Conservation (phyloP, 35 echinoderm and acorn worm species). For the Anneissia japonica region DNA sequence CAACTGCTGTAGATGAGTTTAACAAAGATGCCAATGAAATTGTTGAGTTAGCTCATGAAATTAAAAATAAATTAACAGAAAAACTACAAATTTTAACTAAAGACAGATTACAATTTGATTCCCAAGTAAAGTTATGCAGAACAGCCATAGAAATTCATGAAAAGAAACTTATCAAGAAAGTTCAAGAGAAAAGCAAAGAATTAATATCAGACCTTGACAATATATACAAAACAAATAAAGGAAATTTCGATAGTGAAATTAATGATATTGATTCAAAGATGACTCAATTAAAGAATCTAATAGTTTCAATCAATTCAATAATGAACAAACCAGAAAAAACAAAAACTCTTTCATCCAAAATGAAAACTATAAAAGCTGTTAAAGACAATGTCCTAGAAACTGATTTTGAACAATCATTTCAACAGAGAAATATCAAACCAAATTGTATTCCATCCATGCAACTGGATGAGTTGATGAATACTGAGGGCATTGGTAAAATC, state of each 20-base stretch:
- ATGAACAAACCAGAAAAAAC: neutral
- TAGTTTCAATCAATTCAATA: neutral
- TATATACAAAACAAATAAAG: neutral
- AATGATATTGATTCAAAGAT: neutral
- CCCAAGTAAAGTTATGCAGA: neutral
- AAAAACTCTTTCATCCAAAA: neutral
- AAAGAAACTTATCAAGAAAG: neutral
- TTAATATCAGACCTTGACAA: neutral
- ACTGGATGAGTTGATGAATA: neutral
- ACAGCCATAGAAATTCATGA: neutral
- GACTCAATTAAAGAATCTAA: neutral
- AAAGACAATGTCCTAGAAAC: too few species aligned
- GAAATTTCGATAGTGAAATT: neutral
- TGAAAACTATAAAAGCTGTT: neutral
- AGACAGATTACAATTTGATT: neutral
- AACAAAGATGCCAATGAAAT: neutral
- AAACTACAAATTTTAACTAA: neutral
- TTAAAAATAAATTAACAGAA: neutral
- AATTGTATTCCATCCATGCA: neutral
- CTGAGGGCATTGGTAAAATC: neutral
- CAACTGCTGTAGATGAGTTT: neutral
- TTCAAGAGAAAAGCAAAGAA: neutral
- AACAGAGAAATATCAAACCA: neutral
- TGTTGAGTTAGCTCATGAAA: neutral
- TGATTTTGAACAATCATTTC: neutral